phyloP scores from a whole-genome alignment of 2,888 invertebrate species.

The Drosophila robusta region DNA sequence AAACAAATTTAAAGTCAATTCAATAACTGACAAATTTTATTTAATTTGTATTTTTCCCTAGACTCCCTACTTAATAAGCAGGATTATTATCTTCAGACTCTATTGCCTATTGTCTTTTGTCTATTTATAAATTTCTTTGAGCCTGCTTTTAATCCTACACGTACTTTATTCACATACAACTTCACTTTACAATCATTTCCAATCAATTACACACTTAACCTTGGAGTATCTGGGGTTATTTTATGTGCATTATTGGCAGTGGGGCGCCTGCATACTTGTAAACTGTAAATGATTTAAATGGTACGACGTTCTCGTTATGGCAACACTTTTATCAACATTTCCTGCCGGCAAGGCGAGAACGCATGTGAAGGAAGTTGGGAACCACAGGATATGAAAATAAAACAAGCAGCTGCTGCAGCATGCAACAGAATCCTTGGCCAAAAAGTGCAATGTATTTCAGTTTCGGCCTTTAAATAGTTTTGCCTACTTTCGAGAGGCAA shows the following conservation, averaged over 20 bases:
- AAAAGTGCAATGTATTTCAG: constrained; percentile 55
- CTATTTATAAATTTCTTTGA: neutral
- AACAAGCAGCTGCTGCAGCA: constrained; percentile 40
- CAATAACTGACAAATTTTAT: too few species aligned
- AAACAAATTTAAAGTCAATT: too few species aligned
- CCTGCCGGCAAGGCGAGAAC: constrained; percentile 49
- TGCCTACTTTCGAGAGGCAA: constrained; percentile 53
- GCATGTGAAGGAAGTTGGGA: constrained; percentile 57
- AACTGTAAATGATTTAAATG: constrained; percentile 69
- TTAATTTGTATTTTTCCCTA: too few species aligned
- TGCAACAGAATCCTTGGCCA: constrained; percentile 52
- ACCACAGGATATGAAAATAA: constrained; percentile 70
- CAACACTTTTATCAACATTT: constrained; percentile 69
- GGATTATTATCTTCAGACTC: neutral
- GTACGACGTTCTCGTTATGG: constrained; percentile 51
- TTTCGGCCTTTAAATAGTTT: constrained; percentile 66
- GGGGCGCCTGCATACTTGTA: constrained; percentile 12
- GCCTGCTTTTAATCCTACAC: neutral
- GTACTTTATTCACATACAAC: neutral
- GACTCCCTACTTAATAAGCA: too few species aligned
- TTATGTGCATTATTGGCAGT: neutral
- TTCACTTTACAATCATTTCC: constrained; percentile 2
- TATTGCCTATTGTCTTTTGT: neutral
- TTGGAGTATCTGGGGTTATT: constrained; percentile 5
- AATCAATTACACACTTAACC: constrained; percentile 42